Conservation (phyloP, 2,113 vertebrate genomes). For the Mionectes macconnelli region DNA sequence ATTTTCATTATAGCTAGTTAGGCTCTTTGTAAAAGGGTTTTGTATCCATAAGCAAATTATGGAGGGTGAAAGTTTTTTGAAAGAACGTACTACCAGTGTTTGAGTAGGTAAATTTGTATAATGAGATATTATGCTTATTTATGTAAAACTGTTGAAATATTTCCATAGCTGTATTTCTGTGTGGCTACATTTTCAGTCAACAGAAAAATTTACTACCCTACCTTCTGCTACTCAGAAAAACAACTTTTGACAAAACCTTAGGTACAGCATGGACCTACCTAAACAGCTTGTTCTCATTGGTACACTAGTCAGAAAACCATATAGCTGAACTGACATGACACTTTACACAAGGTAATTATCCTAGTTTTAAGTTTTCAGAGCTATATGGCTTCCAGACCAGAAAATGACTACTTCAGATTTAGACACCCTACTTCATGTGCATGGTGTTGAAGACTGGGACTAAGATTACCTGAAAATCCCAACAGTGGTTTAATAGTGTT, state of each 20-base stretch:
- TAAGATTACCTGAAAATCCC: neutral
- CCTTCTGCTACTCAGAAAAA: fast-evolving
- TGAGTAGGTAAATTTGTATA: neutral
- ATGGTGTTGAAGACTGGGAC: neutral
- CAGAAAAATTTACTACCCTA: neutral
- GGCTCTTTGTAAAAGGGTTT: neutral
- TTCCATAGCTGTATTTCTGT: neutral
- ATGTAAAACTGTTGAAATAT: neutral
- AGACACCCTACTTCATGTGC: neutral
- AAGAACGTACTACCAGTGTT: neutral
- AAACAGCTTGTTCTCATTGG: neutral
- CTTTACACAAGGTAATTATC: neutral
- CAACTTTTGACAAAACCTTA: neutral
- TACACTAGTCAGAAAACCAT: neutral
- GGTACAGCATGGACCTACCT: neutral
- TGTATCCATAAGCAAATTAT: neutral
- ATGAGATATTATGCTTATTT: neutral
- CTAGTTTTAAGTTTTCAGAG: neutral
- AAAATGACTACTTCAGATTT: neutral
- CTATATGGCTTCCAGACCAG: neutral
- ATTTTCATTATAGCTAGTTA: neutral
- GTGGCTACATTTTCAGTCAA: neutral
- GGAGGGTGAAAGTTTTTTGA: neutral
- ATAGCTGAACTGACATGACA: fast-evolving
- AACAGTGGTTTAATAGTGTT: neutral